Percentiles rank a stretch among this genome's conserved stretches.
Conservation (phyloP, 2,797 vertebrate genomes). For the Myotis pilosus region DNA sequence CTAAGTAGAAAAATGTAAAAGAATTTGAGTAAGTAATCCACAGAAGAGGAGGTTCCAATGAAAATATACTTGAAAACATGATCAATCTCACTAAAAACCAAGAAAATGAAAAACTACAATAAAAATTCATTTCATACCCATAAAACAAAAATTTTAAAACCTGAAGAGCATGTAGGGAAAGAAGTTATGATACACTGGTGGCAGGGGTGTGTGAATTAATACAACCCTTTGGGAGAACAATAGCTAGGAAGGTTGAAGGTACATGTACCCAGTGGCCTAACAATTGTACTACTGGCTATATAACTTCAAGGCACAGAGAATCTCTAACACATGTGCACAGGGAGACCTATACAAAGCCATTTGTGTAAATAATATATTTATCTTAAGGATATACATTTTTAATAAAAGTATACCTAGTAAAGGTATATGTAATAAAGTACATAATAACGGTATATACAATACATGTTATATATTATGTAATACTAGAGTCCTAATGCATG, state of each 20-base stretch:
- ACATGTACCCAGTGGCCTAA: background rate
- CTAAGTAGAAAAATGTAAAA: background rate
- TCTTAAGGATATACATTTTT: background rate
- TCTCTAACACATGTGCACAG: background rate
- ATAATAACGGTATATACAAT: no score
- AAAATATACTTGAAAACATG: slow-evolving; percentile 18
- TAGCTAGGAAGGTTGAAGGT: background rate
- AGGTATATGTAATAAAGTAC: background rate
- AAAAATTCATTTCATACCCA: background rate
- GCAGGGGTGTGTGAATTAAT: background rate
- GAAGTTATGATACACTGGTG: background rate
- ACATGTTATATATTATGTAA: no score
- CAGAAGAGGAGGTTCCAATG: background rate
- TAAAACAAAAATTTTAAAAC: background rate
- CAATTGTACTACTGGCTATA: background rate
- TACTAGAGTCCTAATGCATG: no score
- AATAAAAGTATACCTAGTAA: background rate
- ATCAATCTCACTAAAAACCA: background rate
- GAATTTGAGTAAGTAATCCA: background rate
- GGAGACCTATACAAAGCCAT: background rate
- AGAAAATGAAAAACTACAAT: background rate
- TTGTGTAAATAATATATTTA: background rate
- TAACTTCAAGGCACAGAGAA: background rate
- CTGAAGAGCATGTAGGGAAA: background rate
- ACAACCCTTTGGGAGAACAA: background rate